Percentiles rank a stretch among this genome's conserved stretches.
Evolutionary conservation across 2,888 invertebrate species (phyloP).

Genomic region (Sarcophaga variegata): DNA sequence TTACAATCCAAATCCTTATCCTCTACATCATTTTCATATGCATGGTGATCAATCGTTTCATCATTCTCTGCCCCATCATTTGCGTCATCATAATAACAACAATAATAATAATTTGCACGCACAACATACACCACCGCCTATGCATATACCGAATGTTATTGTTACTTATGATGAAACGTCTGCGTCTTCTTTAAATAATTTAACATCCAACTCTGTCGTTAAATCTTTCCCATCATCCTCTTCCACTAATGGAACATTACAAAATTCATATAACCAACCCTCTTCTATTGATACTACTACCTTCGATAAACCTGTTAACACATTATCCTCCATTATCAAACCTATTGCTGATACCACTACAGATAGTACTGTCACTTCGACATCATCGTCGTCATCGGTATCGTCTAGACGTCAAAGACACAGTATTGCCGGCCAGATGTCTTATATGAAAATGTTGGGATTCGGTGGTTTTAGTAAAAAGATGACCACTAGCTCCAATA

Average conservation of each 20-base stretch:
- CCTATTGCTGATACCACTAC: slow-evolving; percentile 78
- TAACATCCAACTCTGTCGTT: slow-evolving; percentile 59
- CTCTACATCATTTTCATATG: slow-evolving; percentile 62
- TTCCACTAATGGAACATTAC: slow-evolving; percentile 22
- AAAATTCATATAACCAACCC: slow-evolving; percentile 36
- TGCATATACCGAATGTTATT: slow-evolving; percentile 69
- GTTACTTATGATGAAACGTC: slow-evolving; percentile 66
- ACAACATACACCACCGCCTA: slow-evolving; percentile 55
- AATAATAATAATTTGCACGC: slow-evolving; percentile 63
- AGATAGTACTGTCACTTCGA: slow-evolving; percentile 79
- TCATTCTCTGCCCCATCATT: slow-evolving; percentile 47
- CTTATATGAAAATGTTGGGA: slow-evolving; percentile 95
- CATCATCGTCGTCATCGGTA: slow-evolving; percentile 80
- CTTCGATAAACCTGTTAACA: slow-evolving; percentile 58
- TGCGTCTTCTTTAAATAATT: slow-evolving; percentile 66
- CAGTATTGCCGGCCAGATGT: slow-evolving; percentile 98
- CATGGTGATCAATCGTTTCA: slow-evolving; percentile 64
- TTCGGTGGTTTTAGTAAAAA: slow-evolving; percentile 87
- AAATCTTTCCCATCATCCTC: slow-evolving; percentile 38
- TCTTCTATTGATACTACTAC: slow-evolving; percentile 66
- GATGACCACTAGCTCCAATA: slow-evolving; percentile 87
- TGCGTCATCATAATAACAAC: slow-evolving; percentile 63
- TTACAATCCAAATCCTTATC: slow-evolving; percentile 64
- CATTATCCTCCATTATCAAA: slow-evolving; percentile 65
- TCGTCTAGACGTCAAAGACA: slow-evolving; percentile 93